phyloP scores from a whole-genome alignment of 2,113 vertebrate species.

The Brachionichthys hirsutus region DNA sequence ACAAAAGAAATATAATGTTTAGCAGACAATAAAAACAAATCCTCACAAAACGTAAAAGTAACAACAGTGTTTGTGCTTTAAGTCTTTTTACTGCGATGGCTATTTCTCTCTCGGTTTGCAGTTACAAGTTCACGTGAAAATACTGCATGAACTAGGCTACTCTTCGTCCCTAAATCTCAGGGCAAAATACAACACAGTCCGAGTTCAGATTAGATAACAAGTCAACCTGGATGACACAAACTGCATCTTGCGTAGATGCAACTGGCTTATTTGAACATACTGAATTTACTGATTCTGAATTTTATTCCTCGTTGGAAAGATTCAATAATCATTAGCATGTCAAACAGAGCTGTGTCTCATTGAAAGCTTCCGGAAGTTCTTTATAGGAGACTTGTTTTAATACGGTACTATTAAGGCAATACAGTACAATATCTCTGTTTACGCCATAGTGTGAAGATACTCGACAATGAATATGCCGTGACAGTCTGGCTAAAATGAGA shows the following conservation, averaged over 20 bases:
- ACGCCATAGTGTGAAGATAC: slow-evolving; percentile 45
- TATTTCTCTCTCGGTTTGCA: slow-evolving; percentile 70
- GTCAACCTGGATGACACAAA: slow-evolving; percentile 41
- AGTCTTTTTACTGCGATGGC: slow-evolving; percentile 73
- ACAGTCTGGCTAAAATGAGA: slow-evolving; percentile 25
- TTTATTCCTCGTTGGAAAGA: slow-evolving; percentile 16
- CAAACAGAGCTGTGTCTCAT: slow-evolving; percentile 27
- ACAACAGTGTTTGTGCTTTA: slow-evolving; percentile 75
- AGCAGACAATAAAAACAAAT: slow-evolving; percentile 58
- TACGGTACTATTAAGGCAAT: slow-evolving; percentile 73
- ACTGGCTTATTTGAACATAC: slow-evolving; percentile 54
- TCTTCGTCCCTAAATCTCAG: slow-evolving; percentile 22
- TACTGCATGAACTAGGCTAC: slow-evolving; percentile 48
- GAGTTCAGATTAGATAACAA: slow-evolving; percentile 39
- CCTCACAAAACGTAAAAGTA: slow-evolving; percentile 54
- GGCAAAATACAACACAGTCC: slow-evolving; percentile 36
- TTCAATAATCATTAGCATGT: slow-evolving; percentile 41
- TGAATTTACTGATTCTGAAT: slow-evolving; percentile 22
- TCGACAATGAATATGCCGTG: slow-evolving; percentile 51
- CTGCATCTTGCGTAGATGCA: slow-evolving; percentile 49
- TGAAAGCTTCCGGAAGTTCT: slow-evolving; percentile 38
- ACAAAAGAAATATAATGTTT: slow-evolving; percentile 48
- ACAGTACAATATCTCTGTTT: slow-evolving; percentile 62
- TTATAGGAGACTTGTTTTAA: slow-evolving; percentile 43
- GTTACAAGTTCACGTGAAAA: slow-evolving; percentile 61